phyloP scores from a whole-genome alignment of 2,113 vertebrate genomes.

The Chinchilla lanigera region DNA sequence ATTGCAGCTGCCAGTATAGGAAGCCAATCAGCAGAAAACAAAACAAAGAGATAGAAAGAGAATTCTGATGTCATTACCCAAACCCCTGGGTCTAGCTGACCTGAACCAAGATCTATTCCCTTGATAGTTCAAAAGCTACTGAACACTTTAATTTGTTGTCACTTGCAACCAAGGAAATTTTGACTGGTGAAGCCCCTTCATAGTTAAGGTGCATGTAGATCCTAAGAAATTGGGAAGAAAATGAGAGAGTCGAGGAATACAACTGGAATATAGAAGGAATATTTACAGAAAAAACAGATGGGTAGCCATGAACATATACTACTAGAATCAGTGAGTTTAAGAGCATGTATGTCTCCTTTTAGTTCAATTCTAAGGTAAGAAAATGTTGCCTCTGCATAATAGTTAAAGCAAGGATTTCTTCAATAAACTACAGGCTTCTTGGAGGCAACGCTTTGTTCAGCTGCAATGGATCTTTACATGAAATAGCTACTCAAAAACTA shows the following conservation, averaged over 20 bases:
- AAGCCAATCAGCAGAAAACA: neutral
- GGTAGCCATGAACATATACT: neutral
- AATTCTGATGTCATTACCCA: neutral
- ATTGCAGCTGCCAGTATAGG: neutral
- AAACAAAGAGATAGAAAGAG: neutral
- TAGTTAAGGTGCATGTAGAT: neutral
- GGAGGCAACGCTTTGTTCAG: neutral
- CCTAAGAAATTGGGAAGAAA: neutral
- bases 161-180: slow-evolving; percentile 7
- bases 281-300: neutral
- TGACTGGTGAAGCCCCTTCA: neutral
- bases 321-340: neutral
- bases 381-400: neutral
- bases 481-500: neutral
- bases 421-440: neutral
- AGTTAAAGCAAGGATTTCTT: neutral
- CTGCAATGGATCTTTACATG: neutral
- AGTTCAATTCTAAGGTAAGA: neutral
- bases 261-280: neutral
- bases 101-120: neutral
- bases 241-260: neutral
- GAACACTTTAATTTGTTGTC: neutral
- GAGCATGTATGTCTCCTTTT: neutral
- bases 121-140: neutral
- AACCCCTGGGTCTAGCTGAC: neutral